These are phyloP conservation scores for Labia minor DNA, from an alignment of 2,888 invertebrate genomes.

Conservation along the genomic window DNA sequence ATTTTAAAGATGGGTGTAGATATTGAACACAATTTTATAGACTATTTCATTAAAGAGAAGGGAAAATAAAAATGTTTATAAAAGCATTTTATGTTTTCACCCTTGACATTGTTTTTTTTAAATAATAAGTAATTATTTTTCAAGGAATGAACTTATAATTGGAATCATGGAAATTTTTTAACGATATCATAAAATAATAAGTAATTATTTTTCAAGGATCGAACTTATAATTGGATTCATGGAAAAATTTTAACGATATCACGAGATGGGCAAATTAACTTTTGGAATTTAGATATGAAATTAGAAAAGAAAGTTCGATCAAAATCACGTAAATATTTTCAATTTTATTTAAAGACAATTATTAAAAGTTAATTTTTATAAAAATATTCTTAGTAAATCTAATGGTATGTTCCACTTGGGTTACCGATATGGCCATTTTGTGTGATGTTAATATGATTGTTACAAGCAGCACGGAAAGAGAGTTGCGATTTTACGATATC, in stretches of 20 bases:
- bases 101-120: no score
- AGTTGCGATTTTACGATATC: slow-evolving; percentile 69
- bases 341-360: slow-evolving; percentile 17
- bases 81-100: no score
- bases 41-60: no score
- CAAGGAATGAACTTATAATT: no score
- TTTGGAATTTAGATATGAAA: slow-evolving; percentile 65
- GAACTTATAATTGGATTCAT: slow-evolving; percentile 45
- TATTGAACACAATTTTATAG: no score
- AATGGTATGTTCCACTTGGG: slow-evolving; percentile 55
- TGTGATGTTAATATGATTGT: slow-evolving; percentile 69
- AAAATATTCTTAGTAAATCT: slow-evolving; percentile 40
- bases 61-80: no score
- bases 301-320: slow-evolving; percentile 51
- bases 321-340: slow-evolving; percentile 45
- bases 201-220: no score
- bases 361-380: background rate
- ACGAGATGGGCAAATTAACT: slow-evolving; percentile 63
- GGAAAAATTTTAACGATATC: slow-evolving; percentile 66
- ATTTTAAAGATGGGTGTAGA: no score
- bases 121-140: no score
- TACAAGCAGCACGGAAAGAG: slow-evolving; percentile 64
- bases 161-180: no score
- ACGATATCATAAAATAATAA: no score
- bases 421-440: slow-evolving; percentile 60